Evolutionary conservation across 2,113 vertebrate species (phyloP).

Genomic region (Menura novaehollandiae): DNA sequence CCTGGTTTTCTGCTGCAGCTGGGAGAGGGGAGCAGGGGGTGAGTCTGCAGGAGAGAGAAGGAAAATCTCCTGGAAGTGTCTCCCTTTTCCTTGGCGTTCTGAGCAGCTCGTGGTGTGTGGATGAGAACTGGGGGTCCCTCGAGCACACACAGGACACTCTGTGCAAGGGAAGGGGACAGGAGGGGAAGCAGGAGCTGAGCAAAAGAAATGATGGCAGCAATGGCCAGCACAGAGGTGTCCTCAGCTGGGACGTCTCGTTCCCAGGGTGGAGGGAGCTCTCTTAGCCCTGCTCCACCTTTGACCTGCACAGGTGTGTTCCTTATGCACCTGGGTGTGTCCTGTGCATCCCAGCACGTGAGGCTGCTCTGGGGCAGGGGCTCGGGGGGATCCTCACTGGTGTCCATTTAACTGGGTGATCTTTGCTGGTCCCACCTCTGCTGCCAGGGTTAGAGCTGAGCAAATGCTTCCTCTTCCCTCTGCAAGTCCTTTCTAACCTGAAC

Average conservation of each 20-base stretch:
- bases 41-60: neutral
- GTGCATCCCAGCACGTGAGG: neutral
- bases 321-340: neutral
- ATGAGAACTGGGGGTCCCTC: neutral
- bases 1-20: neutral
- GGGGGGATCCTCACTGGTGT: neutral
- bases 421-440: neutral
- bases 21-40: neutral
- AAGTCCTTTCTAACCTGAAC: conserved; percentile 70
- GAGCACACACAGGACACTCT: neutral
- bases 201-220: neutral
- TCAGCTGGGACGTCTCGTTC: neutral
- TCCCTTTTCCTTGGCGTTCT: neutral
- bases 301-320: neutral
- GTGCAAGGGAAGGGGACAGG: neutral
- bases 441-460: neutral
- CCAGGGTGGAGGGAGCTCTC: neutral
- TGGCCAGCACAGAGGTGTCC: neutral
- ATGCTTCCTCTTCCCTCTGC: conserved; percentile 34
- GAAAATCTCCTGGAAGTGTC: neutral
- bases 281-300: neutral
- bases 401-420: neutral
- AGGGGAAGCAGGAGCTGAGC: neutral
- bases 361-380: neutral
- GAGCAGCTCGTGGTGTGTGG: neutral